Evolutionary conservation across 1,140 invertebrate species (phyloP).

Genomic region (Sminthurinus signatus): DNA sequence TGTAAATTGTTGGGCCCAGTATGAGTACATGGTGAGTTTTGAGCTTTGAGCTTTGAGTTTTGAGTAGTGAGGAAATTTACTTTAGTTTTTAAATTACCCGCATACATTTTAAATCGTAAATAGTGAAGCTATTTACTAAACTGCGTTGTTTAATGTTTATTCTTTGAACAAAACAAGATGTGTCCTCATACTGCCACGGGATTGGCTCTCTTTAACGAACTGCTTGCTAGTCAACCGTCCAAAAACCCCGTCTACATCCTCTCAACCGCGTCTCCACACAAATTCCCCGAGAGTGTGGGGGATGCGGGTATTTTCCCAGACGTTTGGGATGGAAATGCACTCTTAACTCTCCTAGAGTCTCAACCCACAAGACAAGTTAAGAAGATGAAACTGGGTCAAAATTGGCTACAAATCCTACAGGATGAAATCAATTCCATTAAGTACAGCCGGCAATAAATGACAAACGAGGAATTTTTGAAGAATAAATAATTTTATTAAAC

Average conservation of each 20-base stretch:
- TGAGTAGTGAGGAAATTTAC: no score
- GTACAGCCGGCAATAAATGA: no score
- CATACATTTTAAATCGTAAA: no score
- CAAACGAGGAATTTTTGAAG: no score
- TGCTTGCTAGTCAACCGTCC: background rate
- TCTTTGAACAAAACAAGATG: conserved; percentile 39
- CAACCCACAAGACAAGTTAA: conserved; percentile 26
- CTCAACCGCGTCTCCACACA: conserved; percentile 49
- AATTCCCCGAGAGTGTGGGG: conserved; percentile 47
- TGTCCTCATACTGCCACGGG: conserved; percentile 51
- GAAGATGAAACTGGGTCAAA: conserved; percentile 44
- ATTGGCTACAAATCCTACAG: conserved; percentile 46
- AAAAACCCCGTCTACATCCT: conserved; percentile 42
- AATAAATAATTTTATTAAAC: no score
- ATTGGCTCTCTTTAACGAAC: conserved; percentile 45
- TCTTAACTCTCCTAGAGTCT: conserved; percentile 40
- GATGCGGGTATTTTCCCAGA: conserved; percentile 43
- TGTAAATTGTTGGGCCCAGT: conserved; percentile 44
- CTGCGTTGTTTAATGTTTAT: conserved; percentile 11
- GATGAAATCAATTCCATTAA: conserved; percentile 43
- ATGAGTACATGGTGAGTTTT: conserved; percentile 46
- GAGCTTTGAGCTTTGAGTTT: no score
- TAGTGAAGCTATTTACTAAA: no score
- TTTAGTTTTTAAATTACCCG: no score
- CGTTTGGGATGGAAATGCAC: conserved; percentile 21